Evolutionary conservation across 2,797 vertebrate genomes (phyloP), one percentile per base, ranked within the genome.

Genomic region (Neopelma chrysocephalum): DNA sequence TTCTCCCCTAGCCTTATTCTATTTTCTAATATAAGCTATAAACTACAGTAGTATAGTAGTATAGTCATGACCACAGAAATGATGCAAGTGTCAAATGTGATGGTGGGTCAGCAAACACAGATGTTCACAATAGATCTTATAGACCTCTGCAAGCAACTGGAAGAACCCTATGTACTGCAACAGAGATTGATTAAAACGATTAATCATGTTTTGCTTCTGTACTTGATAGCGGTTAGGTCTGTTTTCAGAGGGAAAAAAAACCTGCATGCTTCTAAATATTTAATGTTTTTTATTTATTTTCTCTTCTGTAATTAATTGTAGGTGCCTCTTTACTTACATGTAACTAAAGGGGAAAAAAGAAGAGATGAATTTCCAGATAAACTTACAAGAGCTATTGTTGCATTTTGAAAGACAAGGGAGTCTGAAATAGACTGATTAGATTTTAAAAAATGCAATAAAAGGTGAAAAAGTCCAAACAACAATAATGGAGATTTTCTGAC

Each of bases 361-460:
- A 47, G 3, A 83, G 3, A 65, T 38, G 1, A 51, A 76, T 73
- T 82, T 89, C 85, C 87, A 45, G 91, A 83, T 68, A 88, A 86
- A 81, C 6, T 34, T 72, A 47, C 10, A 83, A 61, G 9, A 78
- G 11, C 9, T 70, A 56, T 54, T 80, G 34, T 38, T 89, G 61
- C 50, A 38, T 48, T 62, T 50, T 90, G 86, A 81, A 96, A 94
- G 94, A 89, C 89, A 96, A 31, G 73, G 58, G 72, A 91, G 62
- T 70, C 69, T 95, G 73, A 97, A 83, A 83, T 53, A 60, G 60
- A 93, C 57, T 91, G 90, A 96, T 82, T 93, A 95, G 53, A 58
- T 45, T 84, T 93, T 38, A 0, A 69, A 36, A 83, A 90, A 93
- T 88, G 50, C 25, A 82, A 58, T 84, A 68, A 85, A 77, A 91